These are phyloP conservation scores for Orthosia incerta DNA, from an alignment of 2,888 invertebrate species.

Conservation along the genomic window DNA sequence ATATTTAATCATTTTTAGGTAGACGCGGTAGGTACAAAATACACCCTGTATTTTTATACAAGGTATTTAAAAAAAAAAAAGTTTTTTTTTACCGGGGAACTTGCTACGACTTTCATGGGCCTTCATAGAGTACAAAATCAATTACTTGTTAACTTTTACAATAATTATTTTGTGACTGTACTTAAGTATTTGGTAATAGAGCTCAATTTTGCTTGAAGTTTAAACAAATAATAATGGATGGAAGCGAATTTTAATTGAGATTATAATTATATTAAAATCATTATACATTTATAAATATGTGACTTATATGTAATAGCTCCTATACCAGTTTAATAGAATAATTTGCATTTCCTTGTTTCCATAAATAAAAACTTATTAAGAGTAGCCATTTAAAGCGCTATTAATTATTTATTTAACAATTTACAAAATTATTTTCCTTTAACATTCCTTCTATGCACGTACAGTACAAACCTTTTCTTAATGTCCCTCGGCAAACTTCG, in stretches of 20 bases:
- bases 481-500: too few relatives aligned
- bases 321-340: not conserved
- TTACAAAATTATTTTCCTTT: not conserved
- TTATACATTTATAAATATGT: conserved; percentile 16
- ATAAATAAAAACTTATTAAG: not conserved
- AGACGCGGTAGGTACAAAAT: not conserved
- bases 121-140: conserved; percentile 9
- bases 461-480: too few relatives aligned
- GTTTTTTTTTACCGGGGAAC: not conserved
- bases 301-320: conserved; percentile 9
- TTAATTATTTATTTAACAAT: conserved; percentile 6
- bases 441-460: too few relatives aligned
- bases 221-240: conserved; percentile 1
- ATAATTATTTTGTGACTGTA: conserved; percentile 24
- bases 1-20: not conserved
- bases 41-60: conserved; percentile 1
- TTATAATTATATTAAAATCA: conserved; percentile 6
- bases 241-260: conserved; percentile 27
- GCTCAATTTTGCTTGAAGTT: conserved; percentile 2
- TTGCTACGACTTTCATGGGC: not conserved
- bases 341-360: not conserved
- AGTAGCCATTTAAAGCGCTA: conserved; percentile 2
- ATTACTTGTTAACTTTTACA: not conserved
- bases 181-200: not conserved
- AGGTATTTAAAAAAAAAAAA: not conserved